Conservation (phyloP, 2,113 vertebrate genomes). For the Desmodus rotundus region DNA sequence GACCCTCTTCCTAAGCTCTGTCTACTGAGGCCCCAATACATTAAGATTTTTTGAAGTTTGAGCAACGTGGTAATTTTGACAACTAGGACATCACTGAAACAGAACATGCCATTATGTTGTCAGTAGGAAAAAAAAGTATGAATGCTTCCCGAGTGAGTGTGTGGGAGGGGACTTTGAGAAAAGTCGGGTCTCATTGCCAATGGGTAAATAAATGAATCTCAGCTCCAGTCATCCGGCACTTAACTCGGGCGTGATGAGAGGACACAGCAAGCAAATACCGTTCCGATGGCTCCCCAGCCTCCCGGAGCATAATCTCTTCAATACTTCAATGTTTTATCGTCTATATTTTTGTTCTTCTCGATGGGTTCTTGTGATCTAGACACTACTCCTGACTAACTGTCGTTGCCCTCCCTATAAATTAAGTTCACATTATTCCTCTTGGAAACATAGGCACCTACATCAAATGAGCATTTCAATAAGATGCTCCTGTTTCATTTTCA, state of each 20-base stretch:
- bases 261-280: conserved; percentile 34
- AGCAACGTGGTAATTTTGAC: conserved; percentile 43
- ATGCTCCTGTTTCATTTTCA: conserved; percentile 68
- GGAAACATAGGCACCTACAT: conserved; percentile 53
- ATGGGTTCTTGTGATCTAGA: conserved; percentile 52
- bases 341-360: conserved; percentile 13
- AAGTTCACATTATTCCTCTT: conserved; percentile 46
- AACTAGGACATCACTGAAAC: conserved; percentile 39
- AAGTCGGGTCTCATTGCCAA: conserved; percentile 53
- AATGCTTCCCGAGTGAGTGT: conserved; percentile 1
- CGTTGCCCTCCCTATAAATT: background rate
- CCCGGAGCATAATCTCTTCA: background rate
- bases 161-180: conserved; percentile 14
- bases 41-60: background rate
- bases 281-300: conserved; percentile 21
- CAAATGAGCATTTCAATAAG: conserved; percentile 60
- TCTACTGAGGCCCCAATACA: background rate
- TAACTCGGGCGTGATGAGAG: conserved; percentile 35
- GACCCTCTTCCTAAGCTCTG: background rate
- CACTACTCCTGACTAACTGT: background rate
- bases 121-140: conserved; percentile 27
- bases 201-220: conserved; percentile 69
- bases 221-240: conserved; percentile 34
- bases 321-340: conserved; percentile 43
- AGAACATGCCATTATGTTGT: conserved; percentile 41